Conservation (phyloP, 1,140 invertebrate genomes). For the Euwallacea fornicatus region DNA sequence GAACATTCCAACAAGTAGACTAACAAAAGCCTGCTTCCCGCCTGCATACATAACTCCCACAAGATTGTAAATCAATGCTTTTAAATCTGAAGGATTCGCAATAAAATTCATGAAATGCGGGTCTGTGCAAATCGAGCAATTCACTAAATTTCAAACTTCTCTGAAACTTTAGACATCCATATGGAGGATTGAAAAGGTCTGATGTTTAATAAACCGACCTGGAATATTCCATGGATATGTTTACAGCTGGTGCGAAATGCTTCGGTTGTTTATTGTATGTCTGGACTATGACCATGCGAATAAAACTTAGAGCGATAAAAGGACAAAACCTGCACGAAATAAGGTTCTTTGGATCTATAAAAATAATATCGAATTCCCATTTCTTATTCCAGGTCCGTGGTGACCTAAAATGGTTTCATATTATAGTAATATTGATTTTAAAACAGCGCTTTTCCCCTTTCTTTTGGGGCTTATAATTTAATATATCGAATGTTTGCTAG, state of each 20-base stretch:
- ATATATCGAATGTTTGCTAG: conserved; percentile 31
- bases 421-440: conserved; percentile 41
- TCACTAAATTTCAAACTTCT: conserved; percentile 13
- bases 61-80: conserved; percentile 7
- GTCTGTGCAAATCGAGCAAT: conserved; percentile 12
- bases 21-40: not conserved
- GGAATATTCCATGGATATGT: not conserved
- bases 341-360: conserved; percentile 33
- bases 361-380: conserved; percentile 38
- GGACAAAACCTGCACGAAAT: too few species aligned
- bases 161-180: conserved; percentile 3
- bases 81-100: conserved; percentile 11
- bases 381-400: conserved; percentile 36
- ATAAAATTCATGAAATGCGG: conserved; percentile 15
- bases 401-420: conserved; percentile 36
- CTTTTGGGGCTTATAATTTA: conserved; percentile 36
- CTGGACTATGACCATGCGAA: too few species aligned
- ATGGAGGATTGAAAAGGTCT: conserved; percentile 15
- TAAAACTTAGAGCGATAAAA: too few species aligned
- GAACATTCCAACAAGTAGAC: conserved; percentile 1
- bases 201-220: conserved; percentile 11
- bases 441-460: conserved; percentile 30
- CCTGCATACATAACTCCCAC: not conserved
- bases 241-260: not conserved
- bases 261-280: conserved; percentile 1